Evolutionary conservation across 1,140 invertebrate genomes (phyloP).

Genomic region (Ylistrum balloti): DNA sequence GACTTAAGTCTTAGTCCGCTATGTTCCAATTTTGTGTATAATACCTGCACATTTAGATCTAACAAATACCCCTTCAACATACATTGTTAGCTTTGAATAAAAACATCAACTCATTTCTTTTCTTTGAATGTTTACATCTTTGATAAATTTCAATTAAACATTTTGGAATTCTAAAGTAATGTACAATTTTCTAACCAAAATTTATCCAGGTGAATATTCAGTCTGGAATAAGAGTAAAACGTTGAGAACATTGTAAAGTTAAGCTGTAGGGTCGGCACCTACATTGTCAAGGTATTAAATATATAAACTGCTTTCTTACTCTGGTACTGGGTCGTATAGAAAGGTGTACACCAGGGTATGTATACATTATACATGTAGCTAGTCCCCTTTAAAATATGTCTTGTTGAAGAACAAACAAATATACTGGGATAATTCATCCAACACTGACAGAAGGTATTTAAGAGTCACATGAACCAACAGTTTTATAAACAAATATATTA

Average conservation of each 20-base stretch:
- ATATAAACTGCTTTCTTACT: conserved; percentile 33
- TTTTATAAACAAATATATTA: background rate
- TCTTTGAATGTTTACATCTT: background rate
- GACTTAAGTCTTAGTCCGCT: conserved; percentile 32
- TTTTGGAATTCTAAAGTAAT: background rate
- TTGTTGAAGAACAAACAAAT: conserved; percentile 23
- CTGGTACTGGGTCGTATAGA: background rate
- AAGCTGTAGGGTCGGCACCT: background rate
- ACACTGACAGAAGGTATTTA: background rate
- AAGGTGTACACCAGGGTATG: background rate
- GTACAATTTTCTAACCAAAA: background rate
- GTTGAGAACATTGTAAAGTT: background rate
- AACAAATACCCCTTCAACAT: background rate
- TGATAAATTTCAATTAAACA: background rate
- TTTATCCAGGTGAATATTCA: background rate
- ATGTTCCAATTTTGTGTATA: conserved; percentile 33
- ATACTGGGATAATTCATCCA: background rate
- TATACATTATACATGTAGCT: background rate
- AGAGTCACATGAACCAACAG: background rate
- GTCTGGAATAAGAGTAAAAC: no score
- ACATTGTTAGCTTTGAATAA: background rate
- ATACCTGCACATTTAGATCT: conserved; percentile 18
- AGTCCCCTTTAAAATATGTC: background rate
- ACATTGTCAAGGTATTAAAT: background rate
- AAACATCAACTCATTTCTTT: background rate